Evolutionary conservation across 2,888 invertebrate species (phyloP).

Genomic region (Plagiodera versicolora): DNA sequence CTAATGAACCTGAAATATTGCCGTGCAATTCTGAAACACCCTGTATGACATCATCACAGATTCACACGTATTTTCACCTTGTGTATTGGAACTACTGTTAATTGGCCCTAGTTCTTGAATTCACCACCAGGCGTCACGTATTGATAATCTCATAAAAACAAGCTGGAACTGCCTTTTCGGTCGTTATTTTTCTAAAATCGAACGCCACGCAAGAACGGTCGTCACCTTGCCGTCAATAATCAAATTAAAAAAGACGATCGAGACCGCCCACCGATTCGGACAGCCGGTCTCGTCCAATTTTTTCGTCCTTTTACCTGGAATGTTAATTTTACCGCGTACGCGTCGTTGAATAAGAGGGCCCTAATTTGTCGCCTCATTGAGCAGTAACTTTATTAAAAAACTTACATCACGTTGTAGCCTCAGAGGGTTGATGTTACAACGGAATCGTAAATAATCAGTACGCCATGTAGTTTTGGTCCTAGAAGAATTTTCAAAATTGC

Average conservation of each 20-base stretch:
- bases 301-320: conserved; percentile 39
- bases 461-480: no score
- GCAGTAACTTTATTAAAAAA: conserved; percentile 21
- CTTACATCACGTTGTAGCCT: conserved; percentile 18
- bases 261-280: conserved; percentile 37
- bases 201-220: conserved; percentile 16
- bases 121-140: no score
- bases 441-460: no score
- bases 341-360: conserved; percentile 40
- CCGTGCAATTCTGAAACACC: no score
- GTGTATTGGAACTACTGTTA: neutral
- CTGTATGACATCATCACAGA: no score
- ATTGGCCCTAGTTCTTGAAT: no score
- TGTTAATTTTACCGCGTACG: conserved; percentile 41
- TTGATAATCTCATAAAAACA: no score
- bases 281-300: conserved; percentile 32
- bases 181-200: conserved; percentile 7
- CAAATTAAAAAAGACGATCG: conserved; percentile 37
- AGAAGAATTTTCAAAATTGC: no score
- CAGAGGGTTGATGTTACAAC: neutral
- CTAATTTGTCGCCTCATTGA: conserved; percentile 39
- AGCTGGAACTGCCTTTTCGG: neutral
- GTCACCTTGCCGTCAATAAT: conserved; percentile 37
- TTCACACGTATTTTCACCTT: no score
- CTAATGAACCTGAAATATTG: no score